Evolutionary conservation across 2,888 invertebrate genomes (phyloP).

Genomic region (Ellobium chinense): DNA sequence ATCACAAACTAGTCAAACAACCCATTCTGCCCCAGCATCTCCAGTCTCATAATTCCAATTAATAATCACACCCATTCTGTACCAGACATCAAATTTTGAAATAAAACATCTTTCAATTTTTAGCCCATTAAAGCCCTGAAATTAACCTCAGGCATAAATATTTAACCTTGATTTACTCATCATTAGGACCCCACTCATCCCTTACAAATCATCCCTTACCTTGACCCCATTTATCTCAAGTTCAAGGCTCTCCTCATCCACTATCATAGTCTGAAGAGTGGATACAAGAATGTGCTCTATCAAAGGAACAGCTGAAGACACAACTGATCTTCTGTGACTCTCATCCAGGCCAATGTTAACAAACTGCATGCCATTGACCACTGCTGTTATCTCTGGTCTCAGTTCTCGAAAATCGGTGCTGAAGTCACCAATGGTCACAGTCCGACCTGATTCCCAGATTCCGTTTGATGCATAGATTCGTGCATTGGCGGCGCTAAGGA

Average conservation of each 20-base stretch:
- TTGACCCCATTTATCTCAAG: conserved; percentile 25
- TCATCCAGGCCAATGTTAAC: conserved; percentile 29
- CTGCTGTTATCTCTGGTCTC: conserved; percentile 34
- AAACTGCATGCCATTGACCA: conserved; percentile 28
- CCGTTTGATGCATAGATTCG: conserved; percentile 38
- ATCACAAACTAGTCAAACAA: too few relatives aligned
- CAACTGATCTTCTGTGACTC: conserved; percentile 51
- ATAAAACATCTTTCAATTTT: too few relatives aligned
- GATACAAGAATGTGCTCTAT: conserved; percentile 55
- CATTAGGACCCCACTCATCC: too few relatives aligned
- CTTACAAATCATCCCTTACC: conserved; percentile 36
- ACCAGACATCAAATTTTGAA: too few relatives aligned
- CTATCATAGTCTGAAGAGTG: conserved; percentile 54
- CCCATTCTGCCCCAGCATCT: too few relatives aligned
- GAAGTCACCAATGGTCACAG: conserved; percentile 39
- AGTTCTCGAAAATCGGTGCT: conserved; percentile 46
- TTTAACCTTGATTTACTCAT: too few relatives aligned
- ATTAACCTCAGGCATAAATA: too few relatives aligned
- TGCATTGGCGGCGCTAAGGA: conserved; percentile 57
- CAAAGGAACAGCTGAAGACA: conserved; percentile 50
- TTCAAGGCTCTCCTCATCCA: conserved; percentile 53
- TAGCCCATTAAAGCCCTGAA: too few relatives aligned
- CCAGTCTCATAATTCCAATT: too few relatives aligned
- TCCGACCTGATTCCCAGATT: conserved; percentile 30
- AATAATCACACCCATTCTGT: too few relatives aligned